phyloP scores from a whole-genome alignment of 37 sponge, comb jelly and placozoan genomes.

The Lycopodina hypogea region DNA sequence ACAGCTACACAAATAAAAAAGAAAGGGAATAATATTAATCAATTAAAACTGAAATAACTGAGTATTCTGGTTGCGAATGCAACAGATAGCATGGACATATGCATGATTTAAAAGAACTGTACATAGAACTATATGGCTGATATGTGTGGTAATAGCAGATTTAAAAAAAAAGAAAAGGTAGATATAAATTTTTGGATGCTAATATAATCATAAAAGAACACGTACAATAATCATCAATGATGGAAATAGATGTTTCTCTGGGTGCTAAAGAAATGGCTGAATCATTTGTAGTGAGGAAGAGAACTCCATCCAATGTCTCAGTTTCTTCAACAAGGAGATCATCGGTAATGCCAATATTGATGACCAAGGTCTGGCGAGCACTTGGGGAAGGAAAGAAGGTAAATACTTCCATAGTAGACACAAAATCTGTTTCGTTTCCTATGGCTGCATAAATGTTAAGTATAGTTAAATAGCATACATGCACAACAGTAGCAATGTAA shows the following conservation, averaged over 20 bases:
- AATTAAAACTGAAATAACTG: not conserved
- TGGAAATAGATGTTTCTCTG: not conserved
- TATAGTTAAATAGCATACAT: too few relatives aligned
- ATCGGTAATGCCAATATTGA: not conserved
- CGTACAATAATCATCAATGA: not conserved
- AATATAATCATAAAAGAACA: too few relatives aligned
- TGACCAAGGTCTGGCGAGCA: not conserved
- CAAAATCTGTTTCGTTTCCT: conserved; percentile 1
- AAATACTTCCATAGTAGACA: not conserved
- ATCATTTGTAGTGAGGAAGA: not conserved
- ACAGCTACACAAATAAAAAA: not conserved
- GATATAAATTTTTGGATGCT: too few relatives aligned
- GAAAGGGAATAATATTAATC: too few relatives aligned
- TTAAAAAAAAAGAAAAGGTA: too few relatives aligned
- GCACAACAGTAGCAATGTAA: too few relatives aligned
- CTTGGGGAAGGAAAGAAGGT: not conserved
- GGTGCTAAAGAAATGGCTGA: not conserved
- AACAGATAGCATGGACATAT: not conserved
- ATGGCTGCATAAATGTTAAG: not conserved
- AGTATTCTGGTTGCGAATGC: not conserved
- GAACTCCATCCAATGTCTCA: not conserved
- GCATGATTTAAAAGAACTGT: not conserved
- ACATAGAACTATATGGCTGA: too few relatives aligned
- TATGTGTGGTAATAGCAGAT: too few relatives aligned
- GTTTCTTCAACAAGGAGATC: not conserved